Evolutionary conservation across 2,888 invertebrate species (phyloP).

Genomic region (Melinaea menophilus): DNA sequence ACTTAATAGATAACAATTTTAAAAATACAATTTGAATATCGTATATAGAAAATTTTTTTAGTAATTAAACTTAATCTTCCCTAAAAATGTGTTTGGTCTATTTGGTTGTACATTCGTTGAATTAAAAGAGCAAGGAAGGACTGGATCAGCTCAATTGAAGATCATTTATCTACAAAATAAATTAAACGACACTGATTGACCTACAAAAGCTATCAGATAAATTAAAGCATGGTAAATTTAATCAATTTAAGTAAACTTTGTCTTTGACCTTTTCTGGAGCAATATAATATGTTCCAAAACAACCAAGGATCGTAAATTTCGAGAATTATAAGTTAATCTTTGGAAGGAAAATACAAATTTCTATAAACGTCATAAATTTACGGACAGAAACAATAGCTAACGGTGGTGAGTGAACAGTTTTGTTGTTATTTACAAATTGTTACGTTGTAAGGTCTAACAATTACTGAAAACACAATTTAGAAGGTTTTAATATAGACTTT

Average conservation of each 20-base stretch:
- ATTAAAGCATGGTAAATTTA: constrained; percentile 18
- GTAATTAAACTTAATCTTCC: too few species aligned
- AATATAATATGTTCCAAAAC: constrained; percentile 19
- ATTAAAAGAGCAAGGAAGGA: too few species aligned
- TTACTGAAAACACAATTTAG: constrained; percentile 61
- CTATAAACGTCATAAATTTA: constrained; percentile 33
- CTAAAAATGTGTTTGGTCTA: too few species aligned
- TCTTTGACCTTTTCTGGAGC: constrained; percentile 21
- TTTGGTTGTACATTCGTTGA: too few species aligned
- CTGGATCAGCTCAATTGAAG: too few species aligned
- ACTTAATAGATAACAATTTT: too few species aligned
- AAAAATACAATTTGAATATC: too few species aligned
- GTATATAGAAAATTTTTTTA: too few species aligned
- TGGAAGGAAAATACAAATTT: constrained; percentile 30
- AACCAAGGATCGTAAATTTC: constrained; percentile 26
- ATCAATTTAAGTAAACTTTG: constrained; percentile 15
- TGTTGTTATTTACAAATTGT: constrained; percentile 69
- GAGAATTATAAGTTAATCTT: constrained; percentile 34
- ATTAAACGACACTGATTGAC: too few species aligned
- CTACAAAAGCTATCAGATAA: neutral
- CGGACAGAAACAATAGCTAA: constrained; percentile 45
- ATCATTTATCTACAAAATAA: too few species aligned
- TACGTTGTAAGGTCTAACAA: constrained; percentile 55
- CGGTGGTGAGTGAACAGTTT: constrained; percentile 66
- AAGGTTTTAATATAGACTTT: constrained; percentile 66